Evolutionary conservation across 2,113 vertebrate species (phyloP).

Genomic region (Dipodomys merriami): DNA sequence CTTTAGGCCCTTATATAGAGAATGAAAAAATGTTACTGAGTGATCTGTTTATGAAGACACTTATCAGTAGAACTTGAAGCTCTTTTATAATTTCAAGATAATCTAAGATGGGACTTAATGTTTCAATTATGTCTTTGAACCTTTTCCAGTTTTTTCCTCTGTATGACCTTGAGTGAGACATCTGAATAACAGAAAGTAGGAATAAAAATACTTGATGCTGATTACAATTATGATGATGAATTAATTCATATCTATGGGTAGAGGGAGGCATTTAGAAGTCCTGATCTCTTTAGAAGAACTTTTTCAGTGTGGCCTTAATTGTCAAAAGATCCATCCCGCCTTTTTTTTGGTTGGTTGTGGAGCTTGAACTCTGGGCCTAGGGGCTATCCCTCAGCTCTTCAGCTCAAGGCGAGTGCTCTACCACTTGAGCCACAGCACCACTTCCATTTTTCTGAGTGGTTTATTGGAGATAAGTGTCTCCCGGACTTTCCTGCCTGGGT

Average conservation of each 20-base stretch:
- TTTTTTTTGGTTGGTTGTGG: no score
- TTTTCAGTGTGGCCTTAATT: not conserved
- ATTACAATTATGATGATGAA: not conserved
- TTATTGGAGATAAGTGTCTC: no score
- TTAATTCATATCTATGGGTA: not conserved
- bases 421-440: no score
- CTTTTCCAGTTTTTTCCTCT: constrained; percentile 9
- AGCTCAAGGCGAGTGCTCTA: no score
- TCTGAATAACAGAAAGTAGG: constrained; percentile 35
- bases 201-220: constrained; percentile 7
- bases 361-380: no score
- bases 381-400: no score
- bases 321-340: not conserved
- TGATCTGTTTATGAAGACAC: constrained; percentile 11
- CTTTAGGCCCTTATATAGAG: constrained; percentile 28
- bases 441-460: no score
- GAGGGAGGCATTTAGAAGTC: not conserved
- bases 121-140: constrained; percentile 48
- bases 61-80: constrained; percentile 43
- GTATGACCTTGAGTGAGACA: constrained; percentile 37
- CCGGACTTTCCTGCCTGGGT: no score
- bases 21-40: constrained; percentile 43
- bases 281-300: not conserved
- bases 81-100: constrained; percentile 60
- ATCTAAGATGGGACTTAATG: not conserved